Base-by-base conservation (phyloP, 2,113 vertebrate genomes). In the Danionella cerebrum region DNA sequence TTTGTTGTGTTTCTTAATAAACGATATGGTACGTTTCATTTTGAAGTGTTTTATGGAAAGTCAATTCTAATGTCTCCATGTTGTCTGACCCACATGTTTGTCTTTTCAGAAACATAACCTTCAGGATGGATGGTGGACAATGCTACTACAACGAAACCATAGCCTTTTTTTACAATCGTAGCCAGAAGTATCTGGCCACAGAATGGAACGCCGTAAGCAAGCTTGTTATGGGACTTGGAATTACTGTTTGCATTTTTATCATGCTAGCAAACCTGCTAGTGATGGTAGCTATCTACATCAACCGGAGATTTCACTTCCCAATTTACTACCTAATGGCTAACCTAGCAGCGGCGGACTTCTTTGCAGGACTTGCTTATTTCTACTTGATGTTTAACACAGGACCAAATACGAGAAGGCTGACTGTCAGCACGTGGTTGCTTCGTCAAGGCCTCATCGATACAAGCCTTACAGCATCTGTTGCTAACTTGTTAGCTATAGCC, bases 301-400 rank as follows among this genome's bases (percentile, higher is more conserved):
- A 99, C 87, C 90, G 94, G 22, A 89, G 96, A 68, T 98, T 99
- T 84, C 96, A 99, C 79, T 98, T 98, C 74, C 96, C 96, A 88
- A 99, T 99, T 85, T 99, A 98, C 91, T 98, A 99, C 81, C 86
- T 99, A 80, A 99, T 99, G 96, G 96, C 96, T 67, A 99, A 99
- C 76, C 85, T 99, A 82, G 96, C 96, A 0, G 96, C 96, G 44
- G 96, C 96, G 0, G 96, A 99, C 89, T 99, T 98, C 84, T 98
- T 99, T 76, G 96, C 96, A 1, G 96, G 96, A 57, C 82, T 98
- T 83, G 96, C 96, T n/a, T 99, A 99, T 81, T 97, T 98, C 82
- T 98, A 99, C 86, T 82, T 99, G 78, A 99, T 99, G 96, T 99
- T 98, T 84, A 99, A 99, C 88, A 99, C 96, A 5, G 96, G 96